Percentiles rank a stretch among this genome's conserved stretches.
These are phyloP conservation scores for Charina bottae DNA, from an alignment of 2,113 vertebrate genomes.

Conservation along the genomic window DNA sequence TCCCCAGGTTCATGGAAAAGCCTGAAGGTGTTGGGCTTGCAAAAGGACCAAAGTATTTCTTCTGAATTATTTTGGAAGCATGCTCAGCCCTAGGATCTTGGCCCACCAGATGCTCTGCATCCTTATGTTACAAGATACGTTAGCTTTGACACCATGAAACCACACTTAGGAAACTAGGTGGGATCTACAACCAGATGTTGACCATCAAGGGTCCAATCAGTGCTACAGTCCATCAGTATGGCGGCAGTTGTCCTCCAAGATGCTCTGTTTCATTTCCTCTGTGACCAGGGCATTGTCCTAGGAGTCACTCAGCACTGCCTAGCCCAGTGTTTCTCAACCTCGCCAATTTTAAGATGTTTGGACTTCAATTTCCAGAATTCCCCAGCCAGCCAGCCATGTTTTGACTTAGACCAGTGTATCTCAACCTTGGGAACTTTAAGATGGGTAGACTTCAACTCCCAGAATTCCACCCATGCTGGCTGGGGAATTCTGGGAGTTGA, in stretches of 20 bases:
- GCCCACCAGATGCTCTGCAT: neutral
- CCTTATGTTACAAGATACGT: neutral
- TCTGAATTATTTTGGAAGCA: neutral
- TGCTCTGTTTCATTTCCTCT: neutral
- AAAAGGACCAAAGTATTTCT: neutral
- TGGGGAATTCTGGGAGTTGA: too few species aligned
- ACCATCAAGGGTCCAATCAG: neutral
- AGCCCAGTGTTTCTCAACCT: too few species aligned
- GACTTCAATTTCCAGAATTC: too few species aligned
- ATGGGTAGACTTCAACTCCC: too few species aligned
- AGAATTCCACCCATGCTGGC: too few species aligned
- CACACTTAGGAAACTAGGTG: neutral
- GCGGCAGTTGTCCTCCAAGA: neutral
- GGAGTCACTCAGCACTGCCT: neutral
- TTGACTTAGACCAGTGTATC: too few species aligned
- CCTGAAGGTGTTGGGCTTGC: neutral
- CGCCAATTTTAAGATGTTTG: too few species aligned
- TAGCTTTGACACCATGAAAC: neutral
- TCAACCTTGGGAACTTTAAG: too few species aligned
- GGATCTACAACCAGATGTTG: neutral
- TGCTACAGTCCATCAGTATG: neutral
- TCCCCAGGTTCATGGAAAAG: neutral
- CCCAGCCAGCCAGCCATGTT: too few species aligned
- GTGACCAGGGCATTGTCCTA: neutral
- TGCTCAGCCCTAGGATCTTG: neutral